Base-by-base conservation (phyloP, 23 tunicate species). In the Ascidia mentula region DNA sequence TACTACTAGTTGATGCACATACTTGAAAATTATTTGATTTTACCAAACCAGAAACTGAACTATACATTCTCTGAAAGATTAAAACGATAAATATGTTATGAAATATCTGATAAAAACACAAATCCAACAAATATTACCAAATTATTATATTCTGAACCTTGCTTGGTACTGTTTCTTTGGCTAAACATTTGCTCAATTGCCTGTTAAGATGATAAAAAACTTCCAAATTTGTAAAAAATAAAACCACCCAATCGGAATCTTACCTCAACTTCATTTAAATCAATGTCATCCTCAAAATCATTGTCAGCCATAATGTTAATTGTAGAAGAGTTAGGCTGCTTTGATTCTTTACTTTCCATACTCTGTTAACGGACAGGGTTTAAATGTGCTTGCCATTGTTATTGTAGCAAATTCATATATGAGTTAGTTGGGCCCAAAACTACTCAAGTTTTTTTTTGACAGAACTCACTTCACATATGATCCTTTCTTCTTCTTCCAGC, bases 181-280 rank as follows among this genome's bases (percentile, higher is more conserved):
- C 79, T 31, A 37, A 36, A 40, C 36, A 4, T 32, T 36, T 32
- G 45, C 24, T 75, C 42, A n/a, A 37, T 6, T 1, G 65, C 65
- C 65, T 53, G 65, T 53, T 20, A 53, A 9, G 24, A 20, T 28
- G 24, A 53, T 3, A 3, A 53, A 53, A 53, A 53, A 6, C 4
- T 53, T 3, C 24, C 2, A 53, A 6, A 5, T 20, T 5, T 53
- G 65, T 5, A 3, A 53, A 53, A 53, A 53, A 6, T 20, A 53
- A 9, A 53, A 5, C 24, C 1, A 20, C 22, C 4, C 65, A 53
- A 53, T 20, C 65, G 22, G 13, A 5, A 5, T 6, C 13, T 9
- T 53, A 53, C 65, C 65, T 81, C 77, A 38, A 81, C 53, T 71
- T 81, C 85, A 40, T 81, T 77, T 69, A 72, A 32, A 45, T 81